phyloP scores from a whole-genome alignment of 2,113 vertebrate genomes.

The Sinocyclocheilus rhinocerous region DNA sequence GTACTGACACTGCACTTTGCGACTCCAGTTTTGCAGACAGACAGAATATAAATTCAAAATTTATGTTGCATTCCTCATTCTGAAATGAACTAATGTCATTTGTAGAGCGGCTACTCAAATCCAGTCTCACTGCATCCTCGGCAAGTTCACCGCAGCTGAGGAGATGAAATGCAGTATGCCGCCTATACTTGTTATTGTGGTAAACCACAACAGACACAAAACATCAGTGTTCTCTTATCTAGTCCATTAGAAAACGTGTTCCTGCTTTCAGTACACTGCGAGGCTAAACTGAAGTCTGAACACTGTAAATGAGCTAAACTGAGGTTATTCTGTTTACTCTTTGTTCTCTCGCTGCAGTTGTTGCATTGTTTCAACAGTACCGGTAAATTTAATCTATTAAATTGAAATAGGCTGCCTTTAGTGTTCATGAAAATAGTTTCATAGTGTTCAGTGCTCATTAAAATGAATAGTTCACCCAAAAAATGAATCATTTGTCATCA shows the following conservation, averaged over 20 bases:
- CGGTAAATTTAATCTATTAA: constrained; percentile 12
- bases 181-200: constrained; percentile 25
- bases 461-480: not conserved
- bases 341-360: constrained; percentile 7
- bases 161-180: constrained; percentile 55
- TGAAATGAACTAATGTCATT: constrained; percentile 51
- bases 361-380: not conserved
- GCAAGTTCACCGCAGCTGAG: not conserved
- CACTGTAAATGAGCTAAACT: constrained; percentile 64
- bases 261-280: constrained; percentile 61
- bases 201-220: constrained; percentile 31
- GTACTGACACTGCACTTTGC: constrained; percentile 32
- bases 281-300: constrained; percentile 60
- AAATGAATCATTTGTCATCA: not conserved
- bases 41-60: constrained; percentile 78
- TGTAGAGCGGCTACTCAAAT: constrained; percentile 39
- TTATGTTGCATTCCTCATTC: constrained; percentile 66
- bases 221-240: constrained; percentile 60
- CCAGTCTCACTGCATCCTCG: not conserved
- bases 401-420: constrained; percentile 15
- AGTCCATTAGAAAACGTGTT: constrained; percentile 60
- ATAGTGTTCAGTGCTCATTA: not conserved
- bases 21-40: constrained; percentile 64
- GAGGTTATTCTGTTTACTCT: constrained; percentile 60
- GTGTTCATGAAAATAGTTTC: not conserved